Base-by-base conservation (phyloP, 1,140 invertebrate species). In the Papilio aristodemus region DNA sequence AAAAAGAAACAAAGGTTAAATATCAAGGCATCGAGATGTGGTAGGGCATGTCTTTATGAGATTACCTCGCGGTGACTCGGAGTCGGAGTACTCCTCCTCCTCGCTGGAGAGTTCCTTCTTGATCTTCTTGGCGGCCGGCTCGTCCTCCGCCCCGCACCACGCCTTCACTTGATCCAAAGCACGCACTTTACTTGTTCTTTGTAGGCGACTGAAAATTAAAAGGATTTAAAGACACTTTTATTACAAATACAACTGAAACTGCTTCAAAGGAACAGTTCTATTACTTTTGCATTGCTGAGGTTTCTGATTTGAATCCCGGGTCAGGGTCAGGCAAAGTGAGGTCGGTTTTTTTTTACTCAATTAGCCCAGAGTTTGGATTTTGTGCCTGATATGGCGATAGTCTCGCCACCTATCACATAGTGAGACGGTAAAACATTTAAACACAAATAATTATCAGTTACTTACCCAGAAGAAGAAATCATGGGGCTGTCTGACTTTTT, bases 151-250 rank as follows among this genome's bases (percentile, higher is more conserved):
- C 14, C 95, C 95, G 82, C 94, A 95, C 96, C 96, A 97, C 70
- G 95, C 94, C 79, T 96, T 96, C n/a, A 97, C 96, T 85, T 96
- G 95, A 88, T 96, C 95, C 89, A 96, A 92, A 0, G 95, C 96
- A 76, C 95, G 95, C 41, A 94, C 95, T 88, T 96, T 96, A 75
- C 95, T 96, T 9, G 94, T 95, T 4, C 96, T 93, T 77, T 95
- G 94, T 5, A 96, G 94, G 13, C 96, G 93, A 22, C 94, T 95
- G 63, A 5, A 73, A 50, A 66, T 69, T n/a, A 11, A 54, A 11
- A 22, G 22, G 7, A 8, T 13, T 5, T 46, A 46, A 19, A 46
- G 9, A 3, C 19, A 46, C 7, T 17, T 19, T 9, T 19, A 2
- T 19, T 19, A 4, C 9, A 8, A 0, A 17, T 10, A 46, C 14